phyloP scores from a whole-genome alignment of 2,113 vertebrate species.

The Cervus canadensis region DNA sequence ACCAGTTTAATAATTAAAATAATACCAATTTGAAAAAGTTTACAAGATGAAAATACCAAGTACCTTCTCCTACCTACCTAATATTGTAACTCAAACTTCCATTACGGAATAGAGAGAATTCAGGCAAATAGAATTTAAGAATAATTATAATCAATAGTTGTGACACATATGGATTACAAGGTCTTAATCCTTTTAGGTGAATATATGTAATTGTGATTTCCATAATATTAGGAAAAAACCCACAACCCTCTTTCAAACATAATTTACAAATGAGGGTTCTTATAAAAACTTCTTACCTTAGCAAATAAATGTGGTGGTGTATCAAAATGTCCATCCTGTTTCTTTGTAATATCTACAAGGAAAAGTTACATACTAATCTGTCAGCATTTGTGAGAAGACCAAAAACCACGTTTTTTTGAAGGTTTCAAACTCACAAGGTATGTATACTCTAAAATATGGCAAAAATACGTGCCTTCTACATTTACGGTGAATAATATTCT shows the following conservation, averaged over 20 bases:
- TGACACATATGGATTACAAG: conserved; percentile 48
- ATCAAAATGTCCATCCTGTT: conserved; percentile 93
- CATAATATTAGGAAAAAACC: conserved; percentile 60
- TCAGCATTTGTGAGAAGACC: conserved; percentile 64
- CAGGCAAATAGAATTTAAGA: conserved; percentile 43
- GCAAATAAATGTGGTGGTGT: conserved; percentile 92
- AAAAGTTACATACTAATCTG: conserved; percentile 64
- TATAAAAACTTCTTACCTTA: conserved; percentile 87
- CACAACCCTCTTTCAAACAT: conserved; percentile 63
- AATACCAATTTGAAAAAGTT: conserved; percentile 33
- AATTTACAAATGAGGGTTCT: conserved; percentile 57
- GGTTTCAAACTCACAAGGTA: conserved; percentile 58
- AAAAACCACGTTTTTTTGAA: conserved; percentile 63
- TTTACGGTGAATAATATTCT: conserved; percentile 7
- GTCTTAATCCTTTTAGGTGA: conserved; percentile 59
- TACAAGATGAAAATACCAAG: conserved; percentile 40
- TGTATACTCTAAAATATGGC: conserved; percentile 53
- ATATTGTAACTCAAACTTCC: conserved; percentile 20
- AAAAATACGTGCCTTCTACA: conserved; percentile 52
- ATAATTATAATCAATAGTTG: conserved; percentile 30
- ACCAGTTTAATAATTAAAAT: not conserved
- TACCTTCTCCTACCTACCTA: conserved; percentile 61
- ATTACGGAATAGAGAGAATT: conserved; percentile 15
- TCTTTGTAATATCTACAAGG: conserved; percentile 92
- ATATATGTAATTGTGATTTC: conserved; percentile 57